A percentile compares a stretch with the other conserved stretches of the same genome.
Conservation (phyloP, 2,113 vertebrate genomes). For the Lepisosteus osseus region DNA sequence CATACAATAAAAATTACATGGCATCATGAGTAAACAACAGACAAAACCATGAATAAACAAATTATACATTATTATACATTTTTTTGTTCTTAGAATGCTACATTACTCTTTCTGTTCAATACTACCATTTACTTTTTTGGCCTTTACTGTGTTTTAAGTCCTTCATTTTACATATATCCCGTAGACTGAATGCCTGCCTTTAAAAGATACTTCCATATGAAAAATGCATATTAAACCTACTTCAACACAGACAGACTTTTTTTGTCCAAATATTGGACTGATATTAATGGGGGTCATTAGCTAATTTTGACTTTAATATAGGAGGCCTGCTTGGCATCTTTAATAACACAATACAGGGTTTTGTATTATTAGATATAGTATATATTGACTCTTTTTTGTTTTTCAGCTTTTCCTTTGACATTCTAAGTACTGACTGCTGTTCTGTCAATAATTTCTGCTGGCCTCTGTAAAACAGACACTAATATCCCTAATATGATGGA, state of each 20-base stretch:
- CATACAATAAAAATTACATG: no score
- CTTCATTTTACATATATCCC: no score
- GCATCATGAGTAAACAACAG: no score
- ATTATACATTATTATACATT: no score
- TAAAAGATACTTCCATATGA: no score
- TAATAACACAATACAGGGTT: constrained; percentile 11
- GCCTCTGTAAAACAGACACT: constrained; percentile 17
- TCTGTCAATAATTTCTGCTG: constrained; percentile 10
- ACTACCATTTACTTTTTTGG: no score
- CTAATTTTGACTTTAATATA: neutral
- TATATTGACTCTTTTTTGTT: constrained; percentile 3
- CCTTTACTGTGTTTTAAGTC: no score
- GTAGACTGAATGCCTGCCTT: no score
- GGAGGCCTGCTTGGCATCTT: constrained; percentile 8
- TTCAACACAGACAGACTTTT: neutral
- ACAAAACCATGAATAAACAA: no score
- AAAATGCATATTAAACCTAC: no score
- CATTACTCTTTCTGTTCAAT: no score
- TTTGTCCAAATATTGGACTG: neutral
- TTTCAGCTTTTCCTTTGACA: constrained; percentile 1
- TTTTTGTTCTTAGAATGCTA: no score
- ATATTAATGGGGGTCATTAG: neutral
- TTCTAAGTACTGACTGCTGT: constrained; percentile 9
- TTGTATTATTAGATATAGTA: constrained; percentile 23
- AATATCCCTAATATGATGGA: constrained; percentile 40